These are phyloP conservation scores for Ridgeia piscesae DNA, from an alignment of 1,140 invertebrate species.

Conservation along the genomic window DNA sequence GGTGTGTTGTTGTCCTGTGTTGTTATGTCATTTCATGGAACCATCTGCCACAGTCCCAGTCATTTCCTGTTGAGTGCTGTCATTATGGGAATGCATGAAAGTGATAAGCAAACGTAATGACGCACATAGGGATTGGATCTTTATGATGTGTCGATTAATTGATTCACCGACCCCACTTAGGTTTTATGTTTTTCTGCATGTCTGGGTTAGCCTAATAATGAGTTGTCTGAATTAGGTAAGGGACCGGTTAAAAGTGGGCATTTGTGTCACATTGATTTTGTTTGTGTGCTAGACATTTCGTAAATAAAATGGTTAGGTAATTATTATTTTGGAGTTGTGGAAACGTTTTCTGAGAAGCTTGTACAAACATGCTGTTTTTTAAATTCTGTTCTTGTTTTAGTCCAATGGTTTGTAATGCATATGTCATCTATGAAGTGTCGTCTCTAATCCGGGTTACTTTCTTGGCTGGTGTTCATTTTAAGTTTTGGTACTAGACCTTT, in stretches of 20 bases:
- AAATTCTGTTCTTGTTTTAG: no score
- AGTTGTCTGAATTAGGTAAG: neutral
- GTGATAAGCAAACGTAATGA: neutral
- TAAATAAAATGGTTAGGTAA: no score
- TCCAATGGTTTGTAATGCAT: no score
- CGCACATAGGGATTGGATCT: neutral
- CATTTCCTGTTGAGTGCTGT: neutral
- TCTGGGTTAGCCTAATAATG: neutral
- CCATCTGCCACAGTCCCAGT: neutral
- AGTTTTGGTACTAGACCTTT: neutral
- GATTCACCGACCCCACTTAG: neutral
- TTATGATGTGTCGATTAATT: neutral
- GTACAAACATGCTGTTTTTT: no score
- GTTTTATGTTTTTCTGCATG: neutral
- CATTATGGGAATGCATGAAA: slow-evolving; percentile 1
- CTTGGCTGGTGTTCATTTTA: neutral
- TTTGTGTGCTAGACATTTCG: no score
- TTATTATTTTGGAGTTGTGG: no score
- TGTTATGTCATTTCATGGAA: neutral
- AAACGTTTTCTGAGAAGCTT: no score
- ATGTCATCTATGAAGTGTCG: no score
- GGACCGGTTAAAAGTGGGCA: neutral
- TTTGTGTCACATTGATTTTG: neutral
- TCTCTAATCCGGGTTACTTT: neutral
- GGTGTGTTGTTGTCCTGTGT: neutral